Percentiles rank a stretch among this genome's conserved stretches.
phyloP scores from a whole-genome alignment of 2,888 invertebrate genomes.

The Leucophenga montana region DNA sequence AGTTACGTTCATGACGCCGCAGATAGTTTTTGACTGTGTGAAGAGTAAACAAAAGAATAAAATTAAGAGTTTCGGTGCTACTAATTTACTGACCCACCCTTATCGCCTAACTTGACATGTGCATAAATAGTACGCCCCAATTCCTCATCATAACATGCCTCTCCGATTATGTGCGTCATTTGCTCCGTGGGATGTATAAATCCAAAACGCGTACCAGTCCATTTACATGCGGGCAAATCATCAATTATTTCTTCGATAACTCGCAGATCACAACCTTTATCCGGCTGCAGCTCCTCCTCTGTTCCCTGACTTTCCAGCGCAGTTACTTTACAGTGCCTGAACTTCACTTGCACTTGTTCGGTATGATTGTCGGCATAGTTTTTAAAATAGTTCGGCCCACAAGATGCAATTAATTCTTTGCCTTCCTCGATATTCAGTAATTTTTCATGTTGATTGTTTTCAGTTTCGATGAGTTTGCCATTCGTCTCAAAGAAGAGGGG shows the following conservation, averaged over 20 bases:
- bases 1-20: constrained; percentile 45
- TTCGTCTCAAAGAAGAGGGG: background rate
- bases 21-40: constrained; percentile 30
- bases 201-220: constrained; percentile 53
- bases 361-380: constrained; percentile 39
- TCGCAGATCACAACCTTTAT: constrained; percentile 57
- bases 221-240: constrained; percentile 50
- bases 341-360: constrained; percentile 41
- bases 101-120: constrained; percentile 51
- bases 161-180: constrained; percentile 53
- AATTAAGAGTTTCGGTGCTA: background rate
- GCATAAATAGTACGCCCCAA: constrained; percentile 56
- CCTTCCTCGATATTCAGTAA: constrained; percentile 25
- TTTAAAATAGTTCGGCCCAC: constrained; percentile 50
- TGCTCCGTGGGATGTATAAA: constrained; percentile 57
- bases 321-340: constrained; percentile 32
- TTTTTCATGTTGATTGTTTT: background rate
- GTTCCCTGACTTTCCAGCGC: background rate
- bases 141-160: constrained; percentile 56
- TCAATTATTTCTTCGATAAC: constrained; percentile 56
- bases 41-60: background rate
- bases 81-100: constrained; percentile 16
- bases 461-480: background rate
- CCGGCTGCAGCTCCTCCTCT: constrained; percentile 10
- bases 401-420: constrained; percentile 46